Evolutionary conservation across 2,888 invertebrate genomes (phyloP), one percentile per base, ranked within the genome.

Genomic region (Spodoptera picta): DNA sequence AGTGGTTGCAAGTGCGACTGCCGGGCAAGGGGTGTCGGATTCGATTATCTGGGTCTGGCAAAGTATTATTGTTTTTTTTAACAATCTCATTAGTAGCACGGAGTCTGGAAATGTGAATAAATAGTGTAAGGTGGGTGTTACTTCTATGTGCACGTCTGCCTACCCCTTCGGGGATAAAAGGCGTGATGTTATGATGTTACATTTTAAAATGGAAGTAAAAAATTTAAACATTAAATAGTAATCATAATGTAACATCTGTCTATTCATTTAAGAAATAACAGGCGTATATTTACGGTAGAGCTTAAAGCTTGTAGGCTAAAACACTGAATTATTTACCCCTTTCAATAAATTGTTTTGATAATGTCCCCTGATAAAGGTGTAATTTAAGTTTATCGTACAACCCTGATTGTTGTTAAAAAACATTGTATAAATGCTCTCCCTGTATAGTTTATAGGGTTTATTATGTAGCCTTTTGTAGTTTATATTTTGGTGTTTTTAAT

Each of bases 271-370:
- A 27, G 27, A 3, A 3, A 27, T 5, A 27, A 27, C 27, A 27
- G 27, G 10, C 9, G 19, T 42, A 5, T 3, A 5, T 4, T 3
- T 7, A 55, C 23, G 1, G 55, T 10, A 46, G 24, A 10, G 43
- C 9, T 58, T 50, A 12, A 61, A 27, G 48, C 49, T 60, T 45
- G 58, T 70, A 52, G 47, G 52, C 48, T 7, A n/a, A n/a, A n/a
- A 44, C 52, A 36, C 41, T 14, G 24, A 48, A 52, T 59, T 60
- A 68, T 63, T 72, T 61, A 69, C 52, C 19, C 19, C 19, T 63
- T 68, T 72, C 43, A 64, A 66, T 61, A 66, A 63, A 75, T 73
- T 44, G 60, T 61, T 75, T 55, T 58, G 73, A 76, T 76, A 69
- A 50, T 73, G 49, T 55, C 44, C 23, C 27, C 41, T 45, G 75